Evolutionary conservation across 2,797 vertebrate species (phyloP), one percentile per base, ranked within the genome.

Genomic region (Sciurus vulgaris): DNA sequence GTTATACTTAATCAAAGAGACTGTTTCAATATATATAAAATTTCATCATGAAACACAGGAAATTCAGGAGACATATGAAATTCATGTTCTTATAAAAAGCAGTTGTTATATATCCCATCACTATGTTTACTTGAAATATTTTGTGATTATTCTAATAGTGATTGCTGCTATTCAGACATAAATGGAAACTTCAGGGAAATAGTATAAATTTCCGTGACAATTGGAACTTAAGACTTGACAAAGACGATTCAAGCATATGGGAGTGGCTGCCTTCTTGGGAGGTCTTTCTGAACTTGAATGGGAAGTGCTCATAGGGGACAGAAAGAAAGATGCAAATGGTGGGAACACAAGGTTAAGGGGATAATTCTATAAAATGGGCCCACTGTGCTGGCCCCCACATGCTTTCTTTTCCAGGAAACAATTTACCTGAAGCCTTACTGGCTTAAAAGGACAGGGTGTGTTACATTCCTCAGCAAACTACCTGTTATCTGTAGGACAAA

Each of bases 81-180:
- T 96, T 97, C 72, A 95, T 91, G 24, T 78, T 51, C 94, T 1
- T 94, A 44, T 92, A 63, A 95, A 93, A 74, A 83, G 41, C 91
- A 67, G 76, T 97, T 95, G 94, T 97, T 98, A 95, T 70, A 93
- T 89, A 97, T 96, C 97, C 92, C 72, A 97, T 20, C 72, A 94
- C 96, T 97, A 85, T 70, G 38, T 97, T 97, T 97, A 97, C 98
- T 98, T 98, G 97, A 93, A 97, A 70, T 69, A 89, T 93, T 95
- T 91, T 91, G 81, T 85, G 12, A 26, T 86, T 96, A 74, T 95
- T 97, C 38, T 20, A 92, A 26, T 93, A 86, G 81, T 59, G 91
- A 96, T 95, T 82, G 65, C 93, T 94, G 95, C 65, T 88, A 96
- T 96, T 86, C 87, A 97, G 79, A 61, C 84, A 95, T 83, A 89